Percentiles rank a stretch among this genome's conserved stretches.
These are phyloP conservation scores for Paraescarpia echinospica DNA, from an alignment of 1,140 invertebrate species.

Conservation along the genomic window DNA sequence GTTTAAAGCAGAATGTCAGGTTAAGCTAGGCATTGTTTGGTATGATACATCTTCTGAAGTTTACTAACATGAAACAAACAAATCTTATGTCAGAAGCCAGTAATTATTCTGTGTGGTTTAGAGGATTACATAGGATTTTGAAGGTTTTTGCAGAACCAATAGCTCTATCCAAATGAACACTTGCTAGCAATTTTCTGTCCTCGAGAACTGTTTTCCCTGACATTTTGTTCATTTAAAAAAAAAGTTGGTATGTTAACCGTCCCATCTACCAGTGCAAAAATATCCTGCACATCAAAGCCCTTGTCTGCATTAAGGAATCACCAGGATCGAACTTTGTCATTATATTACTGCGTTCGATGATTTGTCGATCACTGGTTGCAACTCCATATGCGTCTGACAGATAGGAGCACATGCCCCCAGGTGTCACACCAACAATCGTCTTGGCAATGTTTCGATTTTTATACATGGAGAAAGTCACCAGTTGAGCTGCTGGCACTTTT, in stretches of 20 bases:
- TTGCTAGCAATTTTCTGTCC: conserved; percentile 32
- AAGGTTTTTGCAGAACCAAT: conserved; percentile 32
- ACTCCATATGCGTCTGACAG: conserved; percentile 28
- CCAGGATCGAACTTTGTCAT: conserved; percentile 21
- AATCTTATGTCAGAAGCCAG: conserved; percentile 24
- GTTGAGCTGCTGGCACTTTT: conserved; percentile 15
- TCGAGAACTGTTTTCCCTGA: conserved; percentile 24
- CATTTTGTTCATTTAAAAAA: conserved; percentile 29
- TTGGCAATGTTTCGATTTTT: conserved; percentile 36
- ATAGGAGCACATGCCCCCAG: conserved; percentile 28
- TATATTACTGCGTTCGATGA: conserved; percentile 30
- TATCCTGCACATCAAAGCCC: conserved; percentile 35
- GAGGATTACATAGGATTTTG: conserved; percentile 22
- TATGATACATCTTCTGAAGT: conserved; percentile 24
- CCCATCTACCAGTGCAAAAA: conserved; percentile 30
- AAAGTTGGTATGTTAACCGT: conserved; percentile 33
- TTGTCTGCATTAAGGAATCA: conserved; percentile 34
- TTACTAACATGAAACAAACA: conserved; percentile 23
- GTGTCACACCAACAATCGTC: conserved; percentile 30
- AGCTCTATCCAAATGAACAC: conserved; percentile 34
- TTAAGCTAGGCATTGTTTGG: conserved; percentile 13
- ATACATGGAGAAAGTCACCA: conserved; percentile 32
- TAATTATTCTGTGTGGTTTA: conserved; percentile 19
- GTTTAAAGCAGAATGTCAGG: neutral
- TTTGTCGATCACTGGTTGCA: conserved; percentile 31